Percentiles rank a stretch among this genome's conserved stretches.
Evolutionary conservation across 2,113 vertebrate genomes (phyloP).

Genomic region (Carollia perspicillata): DNA sequence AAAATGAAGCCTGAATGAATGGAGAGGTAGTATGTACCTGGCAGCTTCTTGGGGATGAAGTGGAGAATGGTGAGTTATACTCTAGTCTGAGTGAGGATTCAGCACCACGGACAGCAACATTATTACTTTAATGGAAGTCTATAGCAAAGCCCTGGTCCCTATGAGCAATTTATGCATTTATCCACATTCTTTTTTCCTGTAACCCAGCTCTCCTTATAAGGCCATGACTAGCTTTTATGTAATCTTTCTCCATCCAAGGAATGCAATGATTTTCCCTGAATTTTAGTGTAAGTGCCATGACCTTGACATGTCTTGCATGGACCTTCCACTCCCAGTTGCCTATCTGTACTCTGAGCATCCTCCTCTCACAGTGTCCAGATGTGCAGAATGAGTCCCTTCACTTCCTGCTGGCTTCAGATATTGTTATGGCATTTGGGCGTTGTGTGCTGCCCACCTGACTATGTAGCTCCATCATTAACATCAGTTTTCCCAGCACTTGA

Average conservation of each 20-base stretch:
- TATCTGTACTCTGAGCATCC: not conserved
- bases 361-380: not conserved
- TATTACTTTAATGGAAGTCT: fast-evolving
- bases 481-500: not conserved
- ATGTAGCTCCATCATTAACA: not conserved
- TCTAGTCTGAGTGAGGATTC: not conserved
- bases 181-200: not conserved
- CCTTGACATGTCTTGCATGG: not conserved
- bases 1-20: not conserved
- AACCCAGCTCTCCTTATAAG: not conserved
- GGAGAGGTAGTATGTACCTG: not conserved
- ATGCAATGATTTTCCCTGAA: not conserved
- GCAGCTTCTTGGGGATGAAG: not conserved
- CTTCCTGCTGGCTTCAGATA: not conserved
- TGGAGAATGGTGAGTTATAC: not conserved
- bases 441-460: not conserved
- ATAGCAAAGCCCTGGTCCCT: not conserved
- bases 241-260: not conserved
- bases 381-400: not conserved
- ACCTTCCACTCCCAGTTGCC: not conserved
- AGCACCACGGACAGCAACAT: not conserved
- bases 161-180: not conserved
- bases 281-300: not conserved
- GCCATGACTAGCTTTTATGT: not conserved
- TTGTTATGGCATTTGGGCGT: not conserved